Base-by-base conservation (phyloP, 2,888 invertebrate species). In the Netelia melanura region DNA sequence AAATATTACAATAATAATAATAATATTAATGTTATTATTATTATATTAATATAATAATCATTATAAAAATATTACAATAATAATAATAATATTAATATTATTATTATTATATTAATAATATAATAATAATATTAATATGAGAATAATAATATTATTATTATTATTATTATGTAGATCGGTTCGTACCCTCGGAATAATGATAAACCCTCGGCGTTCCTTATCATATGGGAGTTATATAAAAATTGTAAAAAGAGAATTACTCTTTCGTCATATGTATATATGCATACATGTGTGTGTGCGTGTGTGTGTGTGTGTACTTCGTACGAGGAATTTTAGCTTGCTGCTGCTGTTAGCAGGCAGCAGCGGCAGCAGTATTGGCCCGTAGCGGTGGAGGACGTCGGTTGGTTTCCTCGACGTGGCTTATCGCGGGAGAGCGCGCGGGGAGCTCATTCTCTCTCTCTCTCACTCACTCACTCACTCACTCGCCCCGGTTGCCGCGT, bases 341-440 rank as follows among this genome's bases (percentile, higher is more conserved):
- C 64, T 72, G 76, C 44, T 77, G 85, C 78, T 81, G 81, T 81
- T 84, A 81, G 52, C 48, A 81, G 74, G 74, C 64, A 70, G 74
- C 62, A 68, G 61, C 38, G 61, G 64, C 30, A 30, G 14, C 48
- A 48, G 48, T 14, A 48, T 48, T 48, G 48, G 11, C 48, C 48
- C 48, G 48, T 48, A 48, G 48, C 11, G 58, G 56, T 21, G 64
- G 83, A 79, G 82, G 85, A 82, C 85, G 85, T 85, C 82, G 85
- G 79, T 85, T 85, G 72, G 83, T 86, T 86, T 83, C 80, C 83
- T 86, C 85, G 83, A 86, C 85, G 81, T 86, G 85, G 85, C 85
- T 86, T 86, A 86, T 86, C 85, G 85, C 78, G 67, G 64, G 58
- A 14, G 30, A 30, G 76, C 74, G 68, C 75, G 75, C 83, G 81